These are phyloP conservation scores for Atethmia centrago DNA, from an alignment of 2,888 invertebrate species.

Conservation along the genomic window DNA sequence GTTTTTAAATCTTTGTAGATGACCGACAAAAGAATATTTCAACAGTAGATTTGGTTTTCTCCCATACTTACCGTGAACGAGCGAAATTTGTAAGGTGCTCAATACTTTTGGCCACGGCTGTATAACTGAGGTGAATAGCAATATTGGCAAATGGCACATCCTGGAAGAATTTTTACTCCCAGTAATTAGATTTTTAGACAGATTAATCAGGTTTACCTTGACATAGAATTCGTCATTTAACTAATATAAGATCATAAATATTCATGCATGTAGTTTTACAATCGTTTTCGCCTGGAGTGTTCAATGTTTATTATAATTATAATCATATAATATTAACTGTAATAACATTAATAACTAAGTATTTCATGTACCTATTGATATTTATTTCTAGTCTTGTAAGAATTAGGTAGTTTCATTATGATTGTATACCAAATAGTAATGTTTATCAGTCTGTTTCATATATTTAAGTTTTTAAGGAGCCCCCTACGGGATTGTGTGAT, in stretches of 20 bases:
- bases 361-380: constrained; percentile 53
- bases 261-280: constrained; percentile 64
- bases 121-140: neutral
- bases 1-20: too few relatives aligned
- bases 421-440: constrained; percentile 60
- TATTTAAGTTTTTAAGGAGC: constrained; percentile 15
- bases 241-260: constrained; percentile 48
- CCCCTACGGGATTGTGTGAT: constrained; percentile 44
- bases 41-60: too few relatives aligned
- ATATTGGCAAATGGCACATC: neutral
- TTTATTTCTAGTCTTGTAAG: constrained; percentile 57
- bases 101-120: too few relatives aligned
- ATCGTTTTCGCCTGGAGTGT: constrained; percentile 76
- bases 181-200: constrained; percentile 4
- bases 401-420: constrained; percentile 56
- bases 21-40: too few relatives aligned
- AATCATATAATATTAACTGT: constrained; percentile 47
- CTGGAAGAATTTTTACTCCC: neutral
- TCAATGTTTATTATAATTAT: constrained; percentile 71
- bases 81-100: too few relatives aligned
- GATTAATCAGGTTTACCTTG: constrained; percentile 25
- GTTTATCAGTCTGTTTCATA: constrained; percentile 40
- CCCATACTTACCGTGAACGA: too few relatives aligned
- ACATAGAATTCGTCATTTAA: constrained; percentile 24
- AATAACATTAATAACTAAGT: constrained; percentile 47